These are phyloP conservation scores for Ctenoplectra terminalis DNA, from an alignment of 1,140 invertebrate species.

Conservation along the genomic window DNA sequence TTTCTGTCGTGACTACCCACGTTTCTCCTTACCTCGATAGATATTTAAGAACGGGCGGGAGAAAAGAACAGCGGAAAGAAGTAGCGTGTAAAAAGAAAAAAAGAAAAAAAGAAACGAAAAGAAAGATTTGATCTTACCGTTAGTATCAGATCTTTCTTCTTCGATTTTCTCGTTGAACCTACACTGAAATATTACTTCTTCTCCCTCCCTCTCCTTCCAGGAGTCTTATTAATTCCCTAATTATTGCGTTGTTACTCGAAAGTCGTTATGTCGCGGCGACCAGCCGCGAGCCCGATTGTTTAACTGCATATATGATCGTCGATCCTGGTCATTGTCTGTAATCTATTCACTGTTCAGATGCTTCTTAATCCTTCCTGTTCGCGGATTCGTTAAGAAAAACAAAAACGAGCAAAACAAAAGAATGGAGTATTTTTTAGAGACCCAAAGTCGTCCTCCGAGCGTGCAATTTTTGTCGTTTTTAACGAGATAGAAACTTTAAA, in stretches of 20 bases:
- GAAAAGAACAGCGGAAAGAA: background rate
- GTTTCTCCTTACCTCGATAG: conserved; percentile 59
- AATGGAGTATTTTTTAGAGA: conserved; percentile 7
- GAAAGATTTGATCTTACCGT: too few relatives aligned
- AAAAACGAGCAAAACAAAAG: conserved; percentile 2
- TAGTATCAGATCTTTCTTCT: background rate
- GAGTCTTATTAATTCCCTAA: conserved; percentile 65
- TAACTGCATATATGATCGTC: conserved; percentile 74
- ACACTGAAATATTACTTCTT: background rate
- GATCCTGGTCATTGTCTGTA: conserved; percentile 58
- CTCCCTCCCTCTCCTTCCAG: background rate
- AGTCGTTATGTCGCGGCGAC: conserved; percentile 24
- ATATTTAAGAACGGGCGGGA: conserved; percentile 37
- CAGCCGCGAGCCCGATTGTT: conserved; percentile 64
- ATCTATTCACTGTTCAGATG: conserved; percentile 9
- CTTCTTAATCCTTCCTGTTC: conserved; percentile 16
- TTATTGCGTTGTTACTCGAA: conserved; percentile 57
- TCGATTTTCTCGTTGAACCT: background rate
- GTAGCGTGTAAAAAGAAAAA: too few relatives aligned
- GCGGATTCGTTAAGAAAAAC: too few relatives aligned
- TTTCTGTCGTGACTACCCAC: conserved; percentile 59
- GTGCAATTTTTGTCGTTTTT: conserved; percentile 11
- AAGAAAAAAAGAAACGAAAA: background rate
- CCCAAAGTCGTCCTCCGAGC: background rate
- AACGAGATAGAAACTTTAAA: conserved; percentile 13